These are phyloP conservation scores for Pogonognathellus flavescens DNA, from an alignment of 1,140 invertebrate genomes.

Conservation along the genomic window DNA sequence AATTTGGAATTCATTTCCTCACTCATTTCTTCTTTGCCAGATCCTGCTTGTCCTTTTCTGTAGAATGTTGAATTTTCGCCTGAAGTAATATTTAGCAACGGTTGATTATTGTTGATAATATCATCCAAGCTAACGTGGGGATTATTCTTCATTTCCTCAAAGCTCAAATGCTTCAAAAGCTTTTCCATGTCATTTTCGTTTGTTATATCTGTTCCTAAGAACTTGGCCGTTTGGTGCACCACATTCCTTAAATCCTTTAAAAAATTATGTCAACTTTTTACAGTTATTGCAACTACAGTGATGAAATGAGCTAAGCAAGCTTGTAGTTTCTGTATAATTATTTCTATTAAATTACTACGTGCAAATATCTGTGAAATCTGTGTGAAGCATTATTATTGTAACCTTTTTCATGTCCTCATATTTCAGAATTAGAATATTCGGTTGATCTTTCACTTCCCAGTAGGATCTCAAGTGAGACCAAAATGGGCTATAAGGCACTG, in stretches of 20 bases:
- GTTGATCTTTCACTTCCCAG: slow-evolving; percentile 76
- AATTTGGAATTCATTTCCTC: no score
- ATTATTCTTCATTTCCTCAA: slow-evolving; percentile 79
- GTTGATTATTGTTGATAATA: slow-evolving; percentile 67
- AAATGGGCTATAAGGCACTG: slow-evolving; percentile 74
- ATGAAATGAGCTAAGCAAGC: no score
- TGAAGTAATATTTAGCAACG: slow-evolving; percentile 51
- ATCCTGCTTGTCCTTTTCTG: slow-evolving; percentile 84
- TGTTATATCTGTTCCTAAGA: slow-evolving; percentile 73
- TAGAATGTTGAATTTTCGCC: slow-evolving; percentile 75
- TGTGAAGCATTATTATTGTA: slow-evolving; percentile 74
- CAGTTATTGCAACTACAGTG: no score
- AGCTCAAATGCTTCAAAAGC: slow-evolving; percentile 67
- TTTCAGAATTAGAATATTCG: no score
- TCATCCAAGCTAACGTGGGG: slow-evolving; percentile 79
- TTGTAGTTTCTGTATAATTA: no score
- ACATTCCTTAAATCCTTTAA: slow-evolving; percentile 73
- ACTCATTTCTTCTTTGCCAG: slow-evolving; percentile 89
- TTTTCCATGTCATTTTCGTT: neutral
- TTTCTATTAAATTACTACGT: no score
- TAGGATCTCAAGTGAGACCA: slow-evolving; percentile 76
- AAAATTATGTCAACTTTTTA: no score
- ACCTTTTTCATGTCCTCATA: slow-evolving; percentile 79
- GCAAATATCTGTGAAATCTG: slow-evolving; percentile 82
- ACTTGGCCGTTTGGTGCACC: slow-evolving; percentile 74